Evolutionary conservation across 2,113 vertebrate genomes (phyloP).

Genomic region (Odontophorus gujanensis): DNA sequence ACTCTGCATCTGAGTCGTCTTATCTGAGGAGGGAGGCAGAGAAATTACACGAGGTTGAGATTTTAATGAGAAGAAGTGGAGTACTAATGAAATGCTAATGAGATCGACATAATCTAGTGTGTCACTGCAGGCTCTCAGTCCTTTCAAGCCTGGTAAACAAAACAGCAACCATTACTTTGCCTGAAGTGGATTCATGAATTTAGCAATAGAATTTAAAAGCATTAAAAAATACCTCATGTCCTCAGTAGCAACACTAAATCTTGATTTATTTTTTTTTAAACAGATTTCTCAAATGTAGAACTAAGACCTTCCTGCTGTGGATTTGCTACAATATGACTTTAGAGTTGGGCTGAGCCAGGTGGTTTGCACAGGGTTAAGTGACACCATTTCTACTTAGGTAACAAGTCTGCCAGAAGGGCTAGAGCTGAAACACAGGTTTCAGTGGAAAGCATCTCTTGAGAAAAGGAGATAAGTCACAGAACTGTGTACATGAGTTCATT

Average conservation of each 20-base stretch:
- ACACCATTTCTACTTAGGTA: background rate
- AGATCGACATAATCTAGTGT: background rate
- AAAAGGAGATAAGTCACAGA: background rate
- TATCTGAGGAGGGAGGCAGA: conserved; percentile 12
- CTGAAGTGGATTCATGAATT: background rate
- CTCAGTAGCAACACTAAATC: background rate
- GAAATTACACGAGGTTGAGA: conserved; percentile 36
- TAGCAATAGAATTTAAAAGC: background rate
- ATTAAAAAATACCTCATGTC: background rate
- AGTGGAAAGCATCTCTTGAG: background rate
- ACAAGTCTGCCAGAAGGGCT: background rate
- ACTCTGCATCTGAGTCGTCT: background rate
- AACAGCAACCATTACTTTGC: conserved; percentile 26
- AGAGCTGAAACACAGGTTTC: background rate
- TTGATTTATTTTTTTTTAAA: background rate
- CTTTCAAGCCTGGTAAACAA: conserved; percentile 49
- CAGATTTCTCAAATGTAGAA: background rate
- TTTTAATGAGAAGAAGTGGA: conserved; percentile 50
- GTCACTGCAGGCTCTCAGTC: conserved; percentile 42
- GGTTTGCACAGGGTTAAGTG: background rate
- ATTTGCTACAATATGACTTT: background rate
- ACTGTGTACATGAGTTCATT: background rate
- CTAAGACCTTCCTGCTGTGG: background rate
- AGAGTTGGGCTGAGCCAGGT: background rate
- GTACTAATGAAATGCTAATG: conserved; percentile 52